Evolutionary conservation across 64 coral and sea anemone species (phyloP), one percentile per base, ranked within the genome.

Genomic region (Astreopora myriophthalma): DNA sequence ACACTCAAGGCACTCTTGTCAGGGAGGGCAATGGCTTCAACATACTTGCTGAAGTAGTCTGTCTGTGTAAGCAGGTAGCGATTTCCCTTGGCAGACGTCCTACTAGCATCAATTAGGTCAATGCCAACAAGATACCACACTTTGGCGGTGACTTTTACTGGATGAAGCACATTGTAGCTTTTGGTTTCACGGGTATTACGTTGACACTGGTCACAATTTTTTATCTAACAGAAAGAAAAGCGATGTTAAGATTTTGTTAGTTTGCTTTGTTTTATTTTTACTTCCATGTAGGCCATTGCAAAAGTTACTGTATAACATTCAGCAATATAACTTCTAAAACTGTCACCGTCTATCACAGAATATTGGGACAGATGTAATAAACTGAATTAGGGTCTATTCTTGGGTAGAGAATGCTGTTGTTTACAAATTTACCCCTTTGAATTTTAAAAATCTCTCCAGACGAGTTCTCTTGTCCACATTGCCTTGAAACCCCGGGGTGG

Each of bases 41-140:
- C 80, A 37, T 92, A 92, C 58, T 92, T 86, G 38, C 80, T 92
- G 28, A 92, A 86, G 49, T 86, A 92, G 58, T 92, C 90, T 13
- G 90, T 92, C 48, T 39, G 70, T 2, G 90, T 92, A 19, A 86
- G 52, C 14, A 92, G 24, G 29, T 92, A 92, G 24, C 80, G 22
- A 36, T 92, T 92, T 42, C 89, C 89, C 33, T 80, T 74, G 19
- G 17, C 30, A 61, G 89, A 74, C 29, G 28, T 39, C 23, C 75
- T 92, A 1, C 60, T 12, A 28, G 91, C 91, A 76, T 85, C 72
- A 38, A 86, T 62, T 12, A 93, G 37, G n/a, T 93, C 91, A 70
- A 93, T 68, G 1, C 91, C 82, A 40, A 93, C 91, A 19, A 93
- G 58, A 42, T 93, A 86, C 82, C 91, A 78, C 23, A 65, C 82